Evolutionary conservation across 2,797 vertebrate species (phyloP), one percentile per base, ranked within the genome.

Genomic region (Sandelia bainsii): DNA sequence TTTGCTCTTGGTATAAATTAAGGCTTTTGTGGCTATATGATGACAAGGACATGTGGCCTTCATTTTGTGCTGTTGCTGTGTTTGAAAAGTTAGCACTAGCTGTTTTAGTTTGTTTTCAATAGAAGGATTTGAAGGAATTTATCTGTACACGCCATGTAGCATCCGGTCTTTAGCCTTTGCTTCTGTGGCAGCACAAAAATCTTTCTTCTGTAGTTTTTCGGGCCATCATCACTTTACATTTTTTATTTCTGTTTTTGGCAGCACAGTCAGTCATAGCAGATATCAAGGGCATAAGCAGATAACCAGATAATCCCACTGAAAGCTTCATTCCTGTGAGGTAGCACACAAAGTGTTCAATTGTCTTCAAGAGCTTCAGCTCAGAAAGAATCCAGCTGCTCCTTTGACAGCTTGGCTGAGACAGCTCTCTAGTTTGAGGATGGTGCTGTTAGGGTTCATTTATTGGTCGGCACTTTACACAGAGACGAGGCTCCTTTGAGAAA

Each of bases 231-330:
- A 65, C 7, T 59, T 78, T 37, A 11, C 6, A 11, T 72, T 46
- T 64, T 32, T 59, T 4, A 17, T 6, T 1, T 8, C 10, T 19
- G 17, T 45, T 68, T 58, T 29, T 49, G 66, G 60, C 54, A 56
- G 69, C 59, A 58, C 69, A 82, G 67, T 73, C 67, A 75, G 73
- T 77, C 63, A 72, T 46, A 57, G 64, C 60, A 72, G 80, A 86
- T 83, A 83, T 81, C 66, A 79, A 79, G 71, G 62, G 66, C 72
- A 83, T 72, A 72, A 78, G 63, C 49, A 86, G 86, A 88, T 83
- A 81, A 85, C 84, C 72, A 80, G 69, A 88, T 91, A 87, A 88
- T 89, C 88, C 81, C 56, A 82, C 87, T 87, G 83, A 67, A 88
- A 81, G 83, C 79, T 75, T 71, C 74, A 75, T 89, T 84, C 82